These are phyloP conservation scores for Falco cherrug DNA, from an alignment of 2,797 vertebrate species.

Conservation along the genomic window DNA sequence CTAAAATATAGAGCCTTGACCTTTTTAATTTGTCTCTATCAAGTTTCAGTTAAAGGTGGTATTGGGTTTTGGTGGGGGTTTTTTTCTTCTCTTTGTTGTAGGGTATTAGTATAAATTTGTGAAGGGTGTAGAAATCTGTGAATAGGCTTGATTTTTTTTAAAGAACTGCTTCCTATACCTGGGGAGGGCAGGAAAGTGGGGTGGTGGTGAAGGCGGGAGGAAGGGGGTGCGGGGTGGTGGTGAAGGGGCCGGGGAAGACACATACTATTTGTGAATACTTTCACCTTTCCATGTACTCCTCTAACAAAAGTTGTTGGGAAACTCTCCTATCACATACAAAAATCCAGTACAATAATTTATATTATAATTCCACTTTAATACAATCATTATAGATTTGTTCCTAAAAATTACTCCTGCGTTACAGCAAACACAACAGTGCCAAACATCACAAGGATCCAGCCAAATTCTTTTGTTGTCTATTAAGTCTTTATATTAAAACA, in stretches of 20 bases:
- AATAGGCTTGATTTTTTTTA: not conserved
- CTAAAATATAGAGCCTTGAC: not conserved
- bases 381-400: not conserved
- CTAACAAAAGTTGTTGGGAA: not conserved
- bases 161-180: not conserved
- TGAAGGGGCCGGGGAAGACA: too few species aligned
- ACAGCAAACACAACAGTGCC: not conserved
- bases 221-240: too few species aligned
- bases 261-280: not conserved
- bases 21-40: not conserved
- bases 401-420: not conserved
- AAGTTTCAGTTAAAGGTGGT: not conserved
- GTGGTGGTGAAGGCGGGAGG: too few species aligned
- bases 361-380: not conserved
- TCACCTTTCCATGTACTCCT: not conserved
- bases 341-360: not conserved
- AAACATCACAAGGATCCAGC: not conserved
- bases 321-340: not conserved
- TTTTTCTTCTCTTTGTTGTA: not conserved
- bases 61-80: not conserved
- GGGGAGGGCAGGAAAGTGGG: too few species aligned
- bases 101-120: not conserved
- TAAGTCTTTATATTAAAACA: not conserved
- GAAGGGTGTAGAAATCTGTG: not conserved
- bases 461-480: not conserved